phyloP scores from a whole-genome alignment of 2,888 invertebrate genomes.

The Ctenicera cuprea region DNA sequence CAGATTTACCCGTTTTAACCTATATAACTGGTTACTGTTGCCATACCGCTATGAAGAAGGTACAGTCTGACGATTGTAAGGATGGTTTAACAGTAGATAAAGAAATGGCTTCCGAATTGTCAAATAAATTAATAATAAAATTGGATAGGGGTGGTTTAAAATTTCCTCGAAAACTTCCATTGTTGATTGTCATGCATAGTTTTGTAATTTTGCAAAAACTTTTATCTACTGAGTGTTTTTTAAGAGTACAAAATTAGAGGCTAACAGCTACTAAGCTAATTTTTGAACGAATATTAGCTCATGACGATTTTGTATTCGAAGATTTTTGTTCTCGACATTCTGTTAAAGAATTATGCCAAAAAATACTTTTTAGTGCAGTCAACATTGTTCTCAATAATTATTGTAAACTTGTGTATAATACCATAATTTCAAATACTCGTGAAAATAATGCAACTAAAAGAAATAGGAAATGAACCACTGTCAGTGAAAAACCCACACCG shows the following conservation, averaged over 20 bases:
- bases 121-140: background rate
- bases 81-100: background rate
- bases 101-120: slow-evolving; percentile 9
- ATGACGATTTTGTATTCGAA: slow-evolving; percentile 4
- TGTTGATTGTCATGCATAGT: background rate
- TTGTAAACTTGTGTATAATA: background rate
- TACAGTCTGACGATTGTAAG: slow-evolving; percentile 2
- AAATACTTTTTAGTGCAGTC: background rate
- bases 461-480: background rate
- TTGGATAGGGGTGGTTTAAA: slow-evolving; percentile 6
- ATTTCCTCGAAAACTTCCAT: slow-evolving; percentile 8
- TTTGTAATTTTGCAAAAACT: slow-evolving; percentile 21
- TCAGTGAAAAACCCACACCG: background rate
- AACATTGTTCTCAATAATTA: slow-evolving; percentile 2
- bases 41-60: background rate
- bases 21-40: slow-evolving; percentile 14
- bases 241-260: background rate
- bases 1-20: slow-evolving; percentile 11
- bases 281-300: slow-evolving; percentile 3
- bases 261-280: background rate
- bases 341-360: background rate
- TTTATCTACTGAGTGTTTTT: background rate
- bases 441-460: background rate
- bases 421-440: background rate
- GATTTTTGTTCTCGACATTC: slow-evolving; percentile 3